A percentile compares a stretch with the other conserved stretches of the same genome.
Evolutionary conservation across 30 jellyfish, hydroid and myxozoan genomes (phyloP).

Genomic region (Aurelia aurita): DNA sequence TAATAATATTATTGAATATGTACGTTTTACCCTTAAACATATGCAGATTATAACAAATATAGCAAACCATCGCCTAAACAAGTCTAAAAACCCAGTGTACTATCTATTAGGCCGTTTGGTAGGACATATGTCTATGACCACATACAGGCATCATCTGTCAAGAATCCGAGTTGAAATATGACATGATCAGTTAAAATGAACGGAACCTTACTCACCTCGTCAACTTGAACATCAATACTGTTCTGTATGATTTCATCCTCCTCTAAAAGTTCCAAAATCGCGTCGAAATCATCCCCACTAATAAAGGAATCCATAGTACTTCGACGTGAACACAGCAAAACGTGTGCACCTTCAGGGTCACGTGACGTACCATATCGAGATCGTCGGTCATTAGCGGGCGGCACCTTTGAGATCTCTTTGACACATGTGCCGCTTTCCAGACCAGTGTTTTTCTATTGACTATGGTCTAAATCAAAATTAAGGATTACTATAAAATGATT

Average conservation of each 20-base stretch:
- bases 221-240: conserved; percentile 24
- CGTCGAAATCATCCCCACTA: conserved; percentile 38
- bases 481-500: no score
- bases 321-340: no score
- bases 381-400: no score
- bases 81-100: background rate
- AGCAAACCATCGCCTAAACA: background rate
- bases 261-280: conserved; percentile 36
- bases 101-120: background rate
- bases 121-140: no score
- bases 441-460: no score
- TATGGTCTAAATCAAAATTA: no score
- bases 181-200: background rate
- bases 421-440: no score
- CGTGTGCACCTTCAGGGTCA: no score
- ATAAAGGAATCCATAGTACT: conserved; percentile 15
- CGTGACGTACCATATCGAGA: no score
- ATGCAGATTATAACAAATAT: no score
- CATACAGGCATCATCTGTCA: background rate
- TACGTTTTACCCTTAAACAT: background rate
- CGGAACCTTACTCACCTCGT: conserved; percentile 44
- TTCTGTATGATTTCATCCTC: conserved; percentile 37
- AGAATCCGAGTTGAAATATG: conserved; percentile 15
- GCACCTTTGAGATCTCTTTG: no score
- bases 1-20: background rate